A percentile compares a stretch with the other conserved stretches of the same genome.
These are phyloP conservation scores for Schlechtendalia chinensis DNA, from an alignment of 1,140 invertebrate species.

Conservation along the genomic window DNA sequence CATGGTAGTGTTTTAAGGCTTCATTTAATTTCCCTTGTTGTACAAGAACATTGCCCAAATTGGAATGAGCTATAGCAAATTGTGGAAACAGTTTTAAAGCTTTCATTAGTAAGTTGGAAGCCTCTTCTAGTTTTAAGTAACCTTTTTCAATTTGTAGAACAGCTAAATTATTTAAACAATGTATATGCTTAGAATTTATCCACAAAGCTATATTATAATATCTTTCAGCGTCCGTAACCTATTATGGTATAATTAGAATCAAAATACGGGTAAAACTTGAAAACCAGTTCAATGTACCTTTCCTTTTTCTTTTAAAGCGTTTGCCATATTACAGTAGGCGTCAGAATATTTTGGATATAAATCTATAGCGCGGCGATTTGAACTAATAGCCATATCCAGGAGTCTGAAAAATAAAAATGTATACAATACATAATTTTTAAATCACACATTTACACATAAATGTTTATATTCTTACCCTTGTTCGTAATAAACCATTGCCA, in stretches of 20 bases:
- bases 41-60: constrained; percentile 95
- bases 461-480: constrained; percentile 71
- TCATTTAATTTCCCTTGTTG: constrained; percentile 97
- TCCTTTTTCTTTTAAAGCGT: constrained; percentile 98
- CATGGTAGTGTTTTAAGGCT: constrained; percentile 97
- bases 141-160: constrained; percentile 87
- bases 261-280: background rate
- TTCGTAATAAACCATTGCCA: constrained; percentile 99
- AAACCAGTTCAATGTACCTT: constrained; percentile 58
- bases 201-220: constrained; percentile 96
- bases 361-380: constrained; percentile 95
- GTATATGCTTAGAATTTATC: constrained; percentile 93
- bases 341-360: constrained; percentile 98
- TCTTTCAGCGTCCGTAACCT: constrained; percentile 93
- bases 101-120: constrained; percentile 89
- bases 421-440: background rate
- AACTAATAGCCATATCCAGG: constrained; percentile 98
- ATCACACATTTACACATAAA: background rate
- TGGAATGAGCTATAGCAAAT: constrained; percentile 98
- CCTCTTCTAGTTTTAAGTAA: constrained; percentile 83
- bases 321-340: constrained; percentile 98
- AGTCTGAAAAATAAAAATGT: constrained; percentile 61
- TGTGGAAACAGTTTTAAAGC: constrained; percentile 92
- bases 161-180: constrained; percentile 97
- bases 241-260: constrained; percentile 46